phyloP scores from a whole-genome alignment of 2,797 vertebrate species.

The Spizella passerina region DNA sequence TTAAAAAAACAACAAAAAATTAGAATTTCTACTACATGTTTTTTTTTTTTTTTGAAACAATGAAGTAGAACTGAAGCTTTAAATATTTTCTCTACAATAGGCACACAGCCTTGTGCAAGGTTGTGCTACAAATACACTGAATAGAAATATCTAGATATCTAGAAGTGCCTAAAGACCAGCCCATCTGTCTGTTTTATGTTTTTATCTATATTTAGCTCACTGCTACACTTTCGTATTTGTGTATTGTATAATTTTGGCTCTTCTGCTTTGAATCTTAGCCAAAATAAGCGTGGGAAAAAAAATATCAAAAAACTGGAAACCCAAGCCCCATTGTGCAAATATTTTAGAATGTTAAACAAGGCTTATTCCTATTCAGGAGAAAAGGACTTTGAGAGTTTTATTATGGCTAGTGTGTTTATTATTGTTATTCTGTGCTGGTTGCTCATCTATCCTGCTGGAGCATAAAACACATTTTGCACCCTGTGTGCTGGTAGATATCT shows the following conservation, averaged over 20 bases:
- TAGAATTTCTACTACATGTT: background rate
- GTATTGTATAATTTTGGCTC: background rate
- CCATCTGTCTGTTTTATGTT: background rate
- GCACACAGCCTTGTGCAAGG: background rate
- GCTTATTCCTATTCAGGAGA: background rate
- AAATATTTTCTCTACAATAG: background rate
- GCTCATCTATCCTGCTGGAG: background rate
- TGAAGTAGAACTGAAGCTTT: background rate
- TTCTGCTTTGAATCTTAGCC: background rate
- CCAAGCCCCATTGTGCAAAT: background rate
- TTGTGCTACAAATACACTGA: background rate
- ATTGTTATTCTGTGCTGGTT: background rate
- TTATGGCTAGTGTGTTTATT: constrained; percentile 11
- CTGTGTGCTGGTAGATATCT: background rate
- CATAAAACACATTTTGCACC: background rate
- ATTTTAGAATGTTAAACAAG: background rate
- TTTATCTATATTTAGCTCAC: background rate
- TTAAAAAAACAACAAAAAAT: background rate
- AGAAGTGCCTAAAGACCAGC: background rate
- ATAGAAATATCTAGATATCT: background rate
- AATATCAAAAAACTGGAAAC: background rate
- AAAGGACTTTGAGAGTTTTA: background rate
- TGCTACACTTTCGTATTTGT: background rate
- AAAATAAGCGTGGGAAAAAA: background rate
- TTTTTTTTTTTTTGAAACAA: background rate